Percentiles rank a stretch among this genome's conserved stretches.
Conservation (phyloP, 2,888 invertebrate genomes). For the Koerneria pararmatus region DNA sequence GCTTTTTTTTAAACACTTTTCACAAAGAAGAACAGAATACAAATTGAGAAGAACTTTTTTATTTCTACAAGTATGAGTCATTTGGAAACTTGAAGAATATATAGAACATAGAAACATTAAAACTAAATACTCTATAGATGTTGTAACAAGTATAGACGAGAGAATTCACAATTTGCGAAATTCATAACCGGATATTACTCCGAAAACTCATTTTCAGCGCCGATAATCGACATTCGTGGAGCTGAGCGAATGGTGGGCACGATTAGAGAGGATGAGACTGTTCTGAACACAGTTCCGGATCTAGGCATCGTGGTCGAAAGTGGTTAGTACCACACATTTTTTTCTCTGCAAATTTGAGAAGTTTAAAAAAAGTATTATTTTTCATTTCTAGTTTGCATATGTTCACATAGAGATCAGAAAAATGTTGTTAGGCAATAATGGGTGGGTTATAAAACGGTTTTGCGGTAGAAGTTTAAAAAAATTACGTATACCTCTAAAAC, state of each 20-base stretch:
- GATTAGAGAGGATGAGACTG: slow-evolving; percentile 52
- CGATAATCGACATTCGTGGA: slow-evolving; percentile 53
- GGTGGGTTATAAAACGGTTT: too few species aligned
- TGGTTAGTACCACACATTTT: slow-evolving; percentile 33
- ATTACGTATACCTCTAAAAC: too few species aligned
- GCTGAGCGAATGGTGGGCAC: slow-evolving; percentile 51
- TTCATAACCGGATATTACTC: not conserved
- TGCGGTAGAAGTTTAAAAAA: too few species aligned
- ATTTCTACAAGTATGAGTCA: too few species aligned
- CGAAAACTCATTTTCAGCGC: slow-evolving; percentile 36
- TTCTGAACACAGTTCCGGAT: slow-evolving; percentile 51
- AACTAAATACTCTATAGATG: not conserved
- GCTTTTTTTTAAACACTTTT: too few species aligned
- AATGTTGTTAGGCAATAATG: too few species aligned
- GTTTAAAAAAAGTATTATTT: too few species aligned
- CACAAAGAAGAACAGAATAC: too few species aligned
- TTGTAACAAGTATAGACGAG: not conserved
- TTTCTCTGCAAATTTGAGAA: slow-evolving; percentile 3
- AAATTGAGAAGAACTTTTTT: too few species aligned
- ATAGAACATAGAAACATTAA: not conserved
- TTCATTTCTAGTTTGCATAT: too few species aligned
- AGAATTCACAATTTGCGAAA: not conserved
- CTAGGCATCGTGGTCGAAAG: slow-evolving; percentile 50
- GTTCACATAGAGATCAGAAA: too few species aligned
- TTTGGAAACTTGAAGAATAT: not conserved